These are phyloP conservation scores for Larimichthys polyactis DNA, from an alignment of 2,113 vertebrate genomes.

Conservation along the genomic window DNA sequence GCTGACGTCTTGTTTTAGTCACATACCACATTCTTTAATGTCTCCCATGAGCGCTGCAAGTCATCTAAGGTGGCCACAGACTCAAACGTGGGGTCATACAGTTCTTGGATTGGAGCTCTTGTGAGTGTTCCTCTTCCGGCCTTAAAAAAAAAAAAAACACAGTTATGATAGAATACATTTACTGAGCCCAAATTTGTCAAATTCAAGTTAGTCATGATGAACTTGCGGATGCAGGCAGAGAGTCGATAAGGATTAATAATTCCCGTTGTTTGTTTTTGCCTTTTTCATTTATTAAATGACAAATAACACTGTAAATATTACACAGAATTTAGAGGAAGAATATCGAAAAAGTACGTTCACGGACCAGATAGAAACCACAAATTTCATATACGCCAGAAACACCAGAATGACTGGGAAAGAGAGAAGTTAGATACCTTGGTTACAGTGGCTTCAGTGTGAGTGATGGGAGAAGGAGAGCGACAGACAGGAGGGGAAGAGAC, in stretches of 20 bases:
- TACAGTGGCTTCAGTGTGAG: slow-evolving; percentile 90
- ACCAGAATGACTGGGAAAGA: background rate
- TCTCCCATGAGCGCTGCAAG: slow-evolving; percentile 98
- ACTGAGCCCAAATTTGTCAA: too few relatives aligned
- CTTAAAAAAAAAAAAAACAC: slow-evolving; percentile 69
- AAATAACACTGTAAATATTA: background rate
- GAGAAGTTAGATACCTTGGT: slow-evolving; percentile 88
- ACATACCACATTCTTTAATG: slow-evolving; percentile 96
- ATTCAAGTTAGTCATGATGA: slow-evolving; percentile 15
- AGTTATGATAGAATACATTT: background rate
- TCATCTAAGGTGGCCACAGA: slow-evolving; percentile 91
- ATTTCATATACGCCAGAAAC: background rate
- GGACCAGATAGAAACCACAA: background rate
- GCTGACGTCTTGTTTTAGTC: background rate
- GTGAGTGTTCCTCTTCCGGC: slow-evolving; percentile 84
- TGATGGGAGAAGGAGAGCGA: slow-evolving; percentile 96
- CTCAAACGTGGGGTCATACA: slow-evolving; percentile 90
- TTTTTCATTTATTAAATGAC: background rate
- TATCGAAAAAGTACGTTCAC: background rate
- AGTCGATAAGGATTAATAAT: slow-evolving; percentile 4
- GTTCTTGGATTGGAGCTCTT: slow-evolving; percentile 84
- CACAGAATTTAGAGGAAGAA: background rate
- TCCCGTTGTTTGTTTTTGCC: background rate
- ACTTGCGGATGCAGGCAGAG: slow-evolving; percentile 4
- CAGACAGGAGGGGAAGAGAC: slow-evolving; percentile 94